Percentiles rank a stretch among this genome's conserved stretches.
Conservation (phyloP, 2,888 invertebrate genomes). For the Agrochola macilenta region DNA sequence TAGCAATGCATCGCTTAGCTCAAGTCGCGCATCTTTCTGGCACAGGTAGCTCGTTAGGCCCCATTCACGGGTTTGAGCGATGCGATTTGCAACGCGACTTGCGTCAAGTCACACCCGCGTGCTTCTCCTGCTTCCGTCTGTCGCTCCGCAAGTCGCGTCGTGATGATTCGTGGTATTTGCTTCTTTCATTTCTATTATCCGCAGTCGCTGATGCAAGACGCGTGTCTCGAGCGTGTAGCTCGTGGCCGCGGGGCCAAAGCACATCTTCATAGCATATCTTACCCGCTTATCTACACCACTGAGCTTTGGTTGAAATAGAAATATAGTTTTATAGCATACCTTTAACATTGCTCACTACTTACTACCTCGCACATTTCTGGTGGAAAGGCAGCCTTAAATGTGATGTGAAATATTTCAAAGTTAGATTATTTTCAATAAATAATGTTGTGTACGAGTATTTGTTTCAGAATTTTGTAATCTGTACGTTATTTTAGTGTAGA, state of each 20-base stretch:
- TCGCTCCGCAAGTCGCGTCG: neutral
- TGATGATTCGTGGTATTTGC: neutral
- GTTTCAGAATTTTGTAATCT: neutral
- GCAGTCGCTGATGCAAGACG: too few relatives aligned
- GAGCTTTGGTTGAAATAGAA: neutral
- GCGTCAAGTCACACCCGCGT: too few relatives aligned
- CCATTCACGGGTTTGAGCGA: neutral
- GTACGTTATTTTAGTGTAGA: neutral
- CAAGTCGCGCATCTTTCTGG: neutral
- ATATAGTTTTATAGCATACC: neutral
- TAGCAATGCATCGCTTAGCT: neutral
- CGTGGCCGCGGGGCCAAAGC: neutral
- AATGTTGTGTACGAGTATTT: neutral
- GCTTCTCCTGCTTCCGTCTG: neutral
- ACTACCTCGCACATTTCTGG: neutral
- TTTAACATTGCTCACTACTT: neutral
- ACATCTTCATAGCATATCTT: neutral
- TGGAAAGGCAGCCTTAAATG: neutral
- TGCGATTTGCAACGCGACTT: neutral
- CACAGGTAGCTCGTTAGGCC: neutral
- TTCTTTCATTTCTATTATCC: too few relatives aligned
- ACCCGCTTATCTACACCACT: neutral
- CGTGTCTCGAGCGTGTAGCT: too few relatives aligned
- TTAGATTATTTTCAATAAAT: conserved; percentile 11
- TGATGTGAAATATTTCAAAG: conserved; percentile 24